A percentile compares a stretch with the other conserved stretches of the same genome.
Evolutionary conservation across 2,888 invertebrate genomes (phyloP).

Genomic region (Bhutanitis thaidina): DNA sequence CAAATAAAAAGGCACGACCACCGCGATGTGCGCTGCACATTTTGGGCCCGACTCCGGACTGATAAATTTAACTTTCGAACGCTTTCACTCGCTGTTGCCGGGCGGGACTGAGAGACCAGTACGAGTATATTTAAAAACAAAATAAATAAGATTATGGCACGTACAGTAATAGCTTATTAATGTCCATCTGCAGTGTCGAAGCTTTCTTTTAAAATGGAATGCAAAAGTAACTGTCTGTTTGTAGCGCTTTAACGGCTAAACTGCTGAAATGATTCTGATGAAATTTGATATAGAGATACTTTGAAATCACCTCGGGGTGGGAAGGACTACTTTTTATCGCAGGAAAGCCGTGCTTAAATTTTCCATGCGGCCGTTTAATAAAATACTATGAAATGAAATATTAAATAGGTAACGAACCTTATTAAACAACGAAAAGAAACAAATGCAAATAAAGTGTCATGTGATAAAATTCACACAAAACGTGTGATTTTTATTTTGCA

Average conservation of each 20-base stretch:
- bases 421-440: too few species aligned
- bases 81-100: constrained; percentile 9
- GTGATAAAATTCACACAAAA: background rate
- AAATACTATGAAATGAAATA: too few species aligned
- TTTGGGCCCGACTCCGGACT: background rate
- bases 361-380: too few species aligned
- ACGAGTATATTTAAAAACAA: background rate
- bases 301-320: too few species aligned
- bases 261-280: too few species aligned
- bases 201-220: background rate
- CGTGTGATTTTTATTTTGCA: background rate
- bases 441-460: background rate
- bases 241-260: too few species aligned
- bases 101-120: background rate
- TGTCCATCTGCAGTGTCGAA: background rate
- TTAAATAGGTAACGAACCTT: too few species aligned
- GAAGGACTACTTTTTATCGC: too few species aligned
- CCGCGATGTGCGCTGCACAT: constrained; percentile 9
- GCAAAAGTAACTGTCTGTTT: too few species aligned
- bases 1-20: constrained; percentile 17
- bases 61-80: constrained; percentile 14
- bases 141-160: background rate
- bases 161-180: background rate
- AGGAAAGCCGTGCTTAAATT: too few species aligned
- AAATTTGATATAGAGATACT: too few species aligned